A percentile compares a stretch with the other conserved stretches of the same genome.
Evolutionary conservation across 2,113 vertebrate genomes (phyloP).

Genomic region (Oryzias celebensis): DNA sequence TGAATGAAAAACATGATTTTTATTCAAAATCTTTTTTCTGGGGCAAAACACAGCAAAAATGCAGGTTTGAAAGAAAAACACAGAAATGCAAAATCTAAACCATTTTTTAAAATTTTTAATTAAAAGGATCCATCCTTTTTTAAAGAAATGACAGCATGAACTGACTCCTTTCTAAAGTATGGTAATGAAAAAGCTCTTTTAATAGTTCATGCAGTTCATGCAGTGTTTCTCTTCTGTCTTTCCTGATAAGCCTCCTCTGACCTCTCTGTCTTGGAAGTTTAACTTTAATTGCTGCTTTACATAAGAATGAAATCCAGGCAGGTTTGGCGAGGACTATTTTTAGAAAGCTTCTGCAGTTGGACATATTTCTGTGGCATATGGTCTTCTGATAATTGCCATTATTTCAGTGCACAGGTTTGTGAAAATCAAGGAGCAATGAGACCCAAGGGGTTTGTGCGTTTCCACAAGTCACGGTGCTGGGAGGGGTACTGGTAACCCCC

Average conservation of each 20-base stretch:
- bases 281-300: constrained; percentile 41
- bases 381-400: constrained; percentile 37
- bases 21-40: too few relatives aligned
- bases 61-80: too few relatives aligned
- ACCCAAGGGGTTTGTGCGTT: constrained; percentile 1
- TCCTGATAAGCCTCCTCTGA: constrained; percentile 1
- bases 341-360: constrained; percentile 28
- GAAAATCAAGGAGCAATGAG: constrained; percentile 24
- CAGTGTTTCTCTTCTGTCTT: not conserved
- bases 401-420: constrained; percentile 10
- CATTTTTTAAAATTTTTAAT: too few relatives aligned
- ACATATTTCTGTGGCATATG: constrained; percentile 36
- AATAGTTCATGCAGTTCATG: too few relatives aligned
- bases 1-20: too few relatives aligned
- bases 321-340: constrained; percentile 45
- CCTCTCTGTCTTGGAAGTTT: constrained; percentile 6
- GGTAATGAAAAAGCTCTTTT: too few relatives aligned
- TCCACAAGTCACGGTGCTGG: constrained; percentile 18
- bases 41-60: too few relatives aligned
- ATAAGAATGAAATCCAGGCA: constrained; percentile 30
- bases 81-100: too few relatives aligned
- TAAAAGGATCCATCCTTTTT: too few relatives aligned
- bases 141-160: too few relatives aligned
- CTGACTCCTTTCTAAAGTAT: too few relatives aligned
- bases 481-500: constrained; percentile 13